Evolutionary conservation across 2,797 vertebrate genomes (phyloP).

Genomic region (Gadopsis bispinosus): DNA sequence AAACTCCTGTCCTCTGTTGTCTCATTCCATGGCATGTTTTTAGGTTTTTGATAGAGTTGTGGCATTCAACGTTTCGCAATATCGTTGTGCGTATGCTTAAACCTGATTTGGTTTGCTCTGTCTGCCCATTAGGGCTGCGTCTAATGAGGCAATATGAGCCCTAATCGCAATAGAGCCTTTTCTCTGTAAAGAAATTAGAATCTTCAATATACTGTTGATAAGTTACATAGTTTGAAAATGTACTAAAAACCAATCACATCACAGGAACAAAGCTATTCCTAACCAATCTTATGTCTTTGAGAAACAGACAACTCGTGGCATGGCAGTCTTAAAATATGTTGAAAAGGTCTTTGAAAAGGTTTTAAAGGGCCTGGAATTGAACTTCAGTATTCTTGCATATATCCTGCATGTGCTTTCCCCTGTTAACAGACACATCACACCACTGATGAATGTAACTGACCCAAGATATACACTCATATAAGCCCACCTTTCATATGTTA

Average conservation of each 20-base stretch:
- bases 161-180: neutral
- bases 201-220: neutral
- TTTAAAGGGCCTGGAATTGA: too few species aligned
- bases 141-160: neutral
- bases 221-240: neutral
- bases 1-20: slow-evolving; percentile 12
- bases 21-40: slow-evolving; percentile 3
- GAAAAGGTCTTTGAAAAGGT: too few species aligned
- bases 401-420: neutral
- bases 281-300: slow-evolving; percentile 5
- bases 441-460: neutral
- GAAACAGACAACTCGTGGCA: slow-evolving; percentile 3
- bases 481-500: neutral
- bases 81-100: neutral
- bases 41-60: neutral
- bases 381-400: too few species aligned
- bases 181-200: neutral
- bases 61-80: slow-evolving; percentile 11
- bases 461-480: neutral
- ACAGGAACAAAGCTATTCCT: neutral
- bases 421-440: neutral
- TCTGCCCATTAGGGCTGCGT: neutral
- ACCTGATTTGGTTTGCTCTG: neutral
- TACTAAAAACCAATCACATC: neutral
- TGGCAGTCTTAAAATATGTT: too few species aligned